These are phyloP conservation scores for Drosophila trichaetosa DNA, from an alignment of 2,888 invertebrate species.

Conservation along the genomic window DNA sequence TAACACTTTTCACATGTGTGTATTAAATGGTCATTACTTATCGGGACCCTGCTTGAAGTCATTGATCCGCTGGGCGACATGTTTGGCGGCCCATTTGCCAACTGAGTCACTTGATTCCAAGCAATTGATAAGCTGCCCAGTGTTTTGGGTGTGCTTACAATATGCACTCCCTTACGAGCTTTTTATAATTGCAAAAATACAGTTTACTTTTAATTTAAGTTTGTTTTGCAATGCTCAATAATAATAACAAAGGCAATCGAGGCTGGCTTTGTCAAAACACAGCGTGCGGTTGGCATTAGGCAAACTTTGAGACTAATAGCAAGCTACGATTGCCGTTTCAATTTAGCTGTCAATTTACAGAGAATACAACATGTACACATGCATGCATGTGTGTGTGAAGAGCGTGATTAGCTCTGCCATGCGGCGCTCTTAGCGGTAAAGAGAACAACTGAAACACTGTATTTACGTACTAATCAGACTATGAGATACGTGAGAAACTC, in stretches of 20 bases:
- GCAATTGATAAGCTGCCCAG: constrained; percentile 8
- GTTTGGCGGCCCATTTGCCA: constrained; percentile 97
- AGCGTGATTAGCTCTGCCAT: constrained; percentile 43
- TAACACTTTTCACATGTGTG: neutral
- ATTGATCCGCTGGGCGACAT: constrained; percentile 95
- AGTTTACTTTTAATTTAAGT: neutral
- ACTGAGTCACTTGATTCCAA: constrained; percentile 93
- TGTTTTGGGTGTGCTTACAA: constrained; percentile 8
- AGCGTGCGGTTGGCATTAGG: constrained; percentile 22
- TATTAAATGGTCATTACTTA: constrained; percentile 79
- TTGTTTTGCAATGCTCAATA: constrained; percentile 12
- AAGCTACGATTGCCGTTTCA: constrained; percentile 38
- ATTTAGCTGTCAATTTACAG: constrained; percentile 61
- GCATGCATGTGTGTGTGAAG: constrained; percentile 1
- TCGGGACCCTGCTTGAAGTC: constrained; percentile 94
- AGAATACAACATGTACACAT: constrained; percentile 6
- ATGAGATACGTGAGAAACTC: constrained; percentile 55
- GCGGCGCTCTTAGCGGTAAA: constrained; percentile 25
- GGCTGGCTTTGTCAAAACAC: constrained; percentile 2
- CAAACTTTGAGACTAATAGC: constrained; percentile 45
- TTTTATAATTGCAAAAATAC: neutral
- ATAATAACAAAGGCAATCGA: constrained; percentile 13
- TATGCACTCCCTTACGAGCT: neutral
- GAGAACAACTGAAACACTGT: neutral
- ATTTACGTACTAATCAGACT: constrained; percentile 27